A percentile compares a stretch with the other conserved stretches of the same genome.
Evolutionary conservation across 2,888 invertebrate species (phyloP).

Genomic region (Chrysomela aeneicollis): DNA sequence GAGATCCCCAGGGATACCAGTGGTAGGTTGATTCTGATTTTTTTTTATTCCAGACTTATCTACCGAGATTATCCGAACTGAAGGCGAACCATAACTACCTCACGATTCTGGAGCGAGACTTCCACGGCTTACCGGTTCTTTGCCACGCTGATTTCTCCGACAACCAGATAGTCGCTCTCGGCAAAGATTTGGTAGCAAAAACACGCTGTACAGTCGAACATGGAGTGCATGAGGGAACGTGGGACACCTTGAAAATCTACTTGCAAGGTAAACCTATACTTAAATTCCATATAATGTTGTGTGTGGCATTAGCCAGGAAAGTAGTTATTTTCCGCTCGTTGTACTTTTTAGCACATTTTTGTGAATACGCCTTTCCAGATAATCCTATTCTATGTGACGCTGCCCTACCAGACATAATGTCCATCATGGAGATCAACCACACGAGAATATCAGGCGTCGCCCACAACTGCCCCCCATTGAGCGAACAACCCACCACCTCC

Average conservation of each 20-base stretch:
- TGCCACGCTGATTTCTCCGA: constrained; percentile 83
- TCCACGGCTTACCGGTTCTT: constrained; percentile 81
- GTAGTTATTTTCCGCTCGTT: no score
- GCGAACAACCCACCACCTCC: constrained; percentile 57
- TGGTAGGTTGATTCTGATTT: no score
- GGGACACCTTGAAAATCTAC: constrained; percentile 76
- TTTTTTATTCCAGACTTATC: constrained; percentile 71
- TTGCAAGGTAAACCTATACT: constrained; percentile 73
- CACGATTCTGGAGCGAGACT: constrained; percentile 78
- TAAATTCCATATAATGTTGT: no score
- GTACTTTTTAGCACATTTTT: no score
- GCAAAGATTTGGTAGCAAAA: constrained; percentile 79
- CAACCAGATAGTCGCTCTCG: constrained; percentile 77
- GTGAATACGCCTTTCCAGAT: constrained; percentile 65
- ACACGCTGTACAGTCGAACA: constrained; percentile 83
- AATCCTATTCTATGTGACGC: constrained; percentile 84
- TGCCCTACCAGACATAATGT: constrained; percentile 73
- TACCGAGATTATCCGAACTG: constrained; percentile 79
- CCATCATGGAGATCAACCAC: constrained; percentile 74
- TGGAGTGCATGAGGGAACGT: constrained; percentile 70
- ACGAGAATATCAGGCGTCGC: constrained; percentile 76
- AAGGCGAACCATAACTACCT: constrained; percentile 81
- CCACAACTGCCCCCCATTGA: constrained; percentile 57
- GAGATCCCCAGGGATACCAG: no score
- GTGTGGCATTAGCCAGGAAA: no score